Evolutionary conservation across 1,140 invertebrate genomes (phyloP).

Genomic region (Andricus grossulariae): DNA sequence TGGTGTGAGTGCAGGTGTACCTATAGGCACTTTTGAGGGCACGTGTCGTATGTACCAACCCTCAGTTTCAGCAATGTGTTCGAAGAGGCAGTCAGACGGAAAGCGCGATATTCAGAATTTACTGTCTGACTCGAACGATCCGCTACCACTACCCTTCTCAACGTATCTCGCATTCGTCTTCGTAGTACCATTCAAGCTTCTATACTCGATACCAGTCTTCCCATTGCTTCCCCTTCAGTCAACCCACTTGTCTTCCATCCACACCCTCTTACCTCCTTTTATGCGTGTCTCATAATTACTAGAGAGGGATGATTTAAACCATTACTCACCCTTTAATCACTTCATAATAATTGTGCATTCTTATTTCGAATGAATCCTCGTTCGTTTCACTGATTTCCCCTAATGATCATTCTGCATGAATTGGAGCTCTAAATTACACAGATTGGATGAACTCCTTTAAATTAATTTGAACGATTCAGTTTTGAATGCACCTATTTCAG

Average conservation of each 20-base stretch:
- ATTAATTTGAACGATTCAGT: not conserved
- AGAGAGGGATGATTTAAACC: not conserved
- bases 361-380: not conserved
- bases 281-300: constrained; percentile 13
- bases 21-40: not conserved
- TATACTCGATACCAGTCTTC: constrained; percentile 15
- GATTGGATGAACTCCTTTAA: not conserved
- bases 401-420: constrained; percentile 11
- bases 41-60: not conserved
- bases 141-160: constrained; percentile 18
- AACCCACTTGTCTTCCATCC: constrained; percentile 32
- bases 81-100: constrained; percentile 35
- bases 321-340: constrained; percentile 13
- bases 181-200: constrained; percentile 16
- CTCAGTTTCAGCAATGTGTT: constrained; percentile 8
- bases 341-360: constrained; percentile 16
- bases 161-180: constrained; percentile 24
- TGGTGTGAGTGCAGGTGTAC: not conserved
- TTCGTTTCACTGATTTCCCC: constrained; percentile 14
- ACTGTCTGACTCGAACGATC: constrained; percentile 35
- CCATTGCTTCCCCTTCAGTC: constrained; percentile 21
- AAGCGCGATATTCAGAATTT: constrained; percentile 45
- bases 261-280: constrained; percentile 20
- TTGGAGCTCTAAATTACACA: not conserved
- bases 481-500: not conserved